Conservation (phyloP, 2,888 invertebrate genomes). For the Tenthredo mesomela region DNA sequence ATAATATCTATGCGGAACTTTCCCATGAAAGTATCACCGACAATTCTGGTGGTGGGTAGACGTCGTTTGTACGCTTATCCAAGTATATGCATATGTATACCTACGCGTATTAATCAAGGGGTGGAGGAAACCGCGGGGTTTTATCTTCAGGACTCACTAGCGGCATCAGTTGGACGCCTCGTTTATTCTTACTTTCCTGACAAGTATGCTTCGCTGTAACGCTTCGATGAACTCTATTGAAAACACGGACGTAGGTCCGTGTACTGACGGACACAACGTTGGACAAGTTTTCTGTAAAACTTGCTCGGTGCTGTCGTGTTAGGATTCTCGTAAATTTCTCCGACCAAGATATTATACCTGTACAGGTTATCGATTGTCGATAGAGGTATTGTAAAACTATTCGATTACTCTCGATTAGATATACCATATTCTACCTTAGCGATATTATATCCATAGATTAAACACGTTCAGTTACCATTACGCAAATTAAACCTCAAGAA, state of each 20-base stretch:
- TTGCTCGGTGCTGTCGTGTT: background rate
- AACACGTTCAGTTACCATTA: conserved; percentile 23
- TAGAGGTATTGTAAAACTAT: background rate
- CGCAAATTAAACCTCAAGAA: conserved; percentile 17
- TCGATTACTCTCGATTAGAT: conserved; percentile 22
- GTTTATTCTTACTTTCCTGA: conserved; percentile 47
- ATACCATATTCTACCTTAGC: background rate
- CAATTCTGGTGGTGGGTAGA: conserved; percentile 14
- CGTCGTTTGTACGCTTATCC: background rate
- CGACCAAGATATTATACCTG: background rate
- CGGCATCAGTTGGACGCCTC: conserved; percentile 32
- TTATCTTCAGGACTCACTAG: conserved; percentile 33
- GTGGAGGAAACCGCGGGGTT: conserved; percentile 1
- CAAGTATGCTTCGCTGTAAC: conserved; percentile 30
- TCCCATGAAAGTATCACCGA: conserved; percentile 58
- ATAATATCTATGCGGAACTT: conserved; percentile 57
- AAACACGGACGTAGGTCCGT: conserved; percentile 39
- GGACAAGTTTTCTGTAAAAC: conserved; percentile 46
- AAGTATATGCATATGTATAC: background rate
- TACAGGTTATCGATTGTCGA: conserved; percentile 23
- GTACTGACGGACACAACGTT: conserved; percentile 15
- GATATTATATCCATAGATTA: background rate
- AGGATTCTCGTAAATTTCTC: conserved; percentile 22
- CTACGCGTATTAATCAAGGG: conserved; percentile 49
- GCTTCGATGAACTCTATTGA: conserved; percentile 44